These are phyloP conservation scores for Ornithoptera alexandrae DNA, from an alignment of 2,888 invertebrate species.

Conservation along the genomic window DNA sequence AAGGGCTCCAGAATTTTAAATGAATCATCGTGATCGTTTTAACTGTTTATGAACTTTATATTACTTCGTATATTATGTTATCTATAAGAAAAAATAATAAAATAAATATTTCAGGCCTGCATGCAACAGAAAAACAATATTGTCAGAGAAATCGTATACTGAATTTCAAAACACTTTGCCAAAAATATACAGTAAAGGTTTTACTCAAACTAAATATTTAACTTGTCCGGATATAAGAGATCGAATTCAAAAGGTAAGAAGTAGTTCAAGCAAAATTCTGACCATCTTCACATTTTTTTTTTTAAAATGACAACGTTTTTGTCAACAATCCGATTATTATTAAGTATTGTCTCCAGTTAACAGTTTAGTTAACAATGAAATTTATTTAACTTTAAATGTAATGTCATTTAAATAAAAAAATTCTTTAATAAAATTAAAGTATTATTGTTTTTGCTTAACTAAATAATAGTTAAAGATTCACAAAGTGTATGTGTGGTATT, in stretches of 20 bases:
- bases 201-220: slow-evolving; percentile 14
- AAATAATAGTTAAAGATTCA: too few relatives aligned
- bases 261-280: background rate
- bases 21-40: too few relatives aligned
- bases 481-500: too few relatives aligned
- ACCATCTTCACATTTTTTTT: background rate
- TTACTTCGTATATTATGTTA: too few relatives aligned
- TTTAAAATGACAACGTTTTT: background rate
- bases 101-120: slow-evolving; percentile 17
- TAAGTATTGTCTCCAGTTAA: too few relatives aligned
- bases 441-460: too few relatives aligned
- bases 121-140: slow-evolving; percentile 3
- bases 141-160: slow-evolving; percentile 7
- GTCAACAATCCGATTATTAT: too few relatives aligned
- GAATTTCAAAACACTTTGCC: slow-evolving; percentile 15
- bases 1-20: too few relatives aligned
- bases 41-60: too few relatives aligned
- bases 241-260: slow-evolving; percentile 17
- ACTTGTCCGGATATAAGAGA: slow-evolving; percentile 3
- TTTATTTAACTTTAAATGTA: background rate
- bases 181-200: slow-evolving; percentile 16
- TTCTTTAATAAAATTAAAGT: too few relatives aligned
- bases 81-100: background rate
- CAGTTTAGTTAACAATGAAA: too few relatives aligned
- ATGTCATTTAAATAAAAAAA: too few relatives aligned